Evolutionary conservation across 2,797 vertebrate species (phyloP), one percentile per base, ranked within the genome.

Genomic region (Alosa sapidissima): DNA sequence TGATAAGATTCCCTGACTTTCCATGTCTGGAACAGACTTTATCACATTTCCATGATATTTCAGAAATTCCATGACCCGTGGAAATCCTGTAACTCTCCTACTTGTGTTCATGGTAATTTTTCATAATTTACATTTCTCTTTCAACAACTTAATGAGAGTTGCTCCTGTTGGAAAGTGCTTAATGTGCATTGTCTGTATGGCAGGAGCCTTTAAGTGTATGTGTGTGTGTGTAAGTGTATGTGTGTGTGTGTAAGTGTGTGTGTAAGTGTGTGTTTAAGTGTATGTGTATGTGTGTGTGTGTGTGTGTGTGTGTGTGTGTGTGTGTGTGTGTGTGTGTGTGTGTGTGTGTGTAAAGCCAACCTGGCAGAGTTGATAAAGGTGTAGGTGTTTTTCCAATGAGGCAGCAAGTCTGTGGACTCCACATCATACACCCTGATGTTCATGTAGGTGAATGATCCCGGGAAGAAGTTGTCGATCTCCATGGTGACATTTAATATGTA

Each of bases 381-480:
- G 91, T 97, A 97, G 0, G 98, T 98, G 92, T 96, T 96, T 0
- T 97, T 95, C 98, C 98, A 99, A 91, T 99, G 93, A 1, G 96
- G 88, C 48, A 99, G 95, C 85, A 99, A 96, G 91, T 99, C 94
- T 0, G 97, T 97, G 0, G 93, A 89, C 88, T 99, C 98, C 88
- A 98, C 97, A 0, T 99, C 98, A 0, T 98, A 96, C 78, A 99
- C 95, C 58, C 98, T 93, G 90, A 99, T 96, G 0, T 99, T 99
- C 95, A 97, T 96, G 89, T 99, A 99, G 3, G 87, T 95, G 93
- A 98, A 98, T 60, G 96, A 95, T 0, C 97, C 98, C 0, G 98
- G 98, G 92, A 96, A 99, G 91, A 99, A 99, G 94, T 99, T 99
- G 94, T 99, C 98, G 0, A 99, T 99, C 94, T 99, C 98, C 85